Evolutionary conservation across 2,113 vertebrate genomes (phyloP), one percentile per base, ranked within the genome.

Genomic region (Romanogobio albipinnatus): DNA sequence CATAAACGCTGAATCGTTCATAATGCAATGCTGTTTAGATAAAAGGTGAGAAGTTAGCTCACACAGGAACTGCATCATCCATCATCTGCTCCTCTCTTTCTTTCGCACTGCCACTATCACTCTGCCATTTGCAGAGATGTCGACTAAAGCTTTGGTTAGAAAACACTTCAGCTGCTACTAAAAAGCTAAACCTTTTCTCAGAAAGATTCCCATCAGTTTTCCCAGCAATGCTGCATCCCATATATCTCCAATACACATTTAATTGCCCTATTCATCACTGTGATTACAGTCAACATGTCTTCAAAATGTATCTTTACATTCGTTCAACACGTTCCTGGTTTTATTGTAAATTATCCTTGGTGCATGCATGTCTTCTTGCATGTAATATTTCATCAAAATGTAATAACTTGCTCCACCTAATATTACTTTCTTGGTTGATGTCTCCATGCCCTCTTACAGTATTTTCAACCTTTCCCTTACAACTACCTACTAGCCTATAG

Each of bases 11-110:
- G 22, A 82, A 59, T 8, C 82, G 89, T 90, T 89, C 84, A 83
- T 90, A 89, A 89, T 87, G 84, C 83, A 89, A 53, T 56, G 14
- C 84, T 77, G 84, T 87, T 88, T 51, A 77, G 77, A 85, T 82
- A 51, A 76, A 58, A 74, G 82, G 82, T 39, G 47, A 51, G 47
- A 84, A 82, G 91, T 80, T 88, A 89, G 83, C 58, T 26, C 85
- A 86, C 75, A 86, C 51, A 73, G 43, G 66, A 81, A 66, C 45
- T 56, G 89, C 77, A 85, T 86, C 82, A 87, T 91, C 76, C 75
- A 87, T 90, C 88, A 91, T 86, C 81, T 45, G 26, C 10, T 58
- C 24, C 85, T 49, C 47, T 83, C 76, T n/a, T 10, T 45, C 43
- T 22, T 39, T 15, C 53, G 58, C 51, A 9, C 68, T 5, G 89